Base-by-base conservation (phyloP, 1,140 invertebrate genomes). In the Drosophila asahinai region DNA sequence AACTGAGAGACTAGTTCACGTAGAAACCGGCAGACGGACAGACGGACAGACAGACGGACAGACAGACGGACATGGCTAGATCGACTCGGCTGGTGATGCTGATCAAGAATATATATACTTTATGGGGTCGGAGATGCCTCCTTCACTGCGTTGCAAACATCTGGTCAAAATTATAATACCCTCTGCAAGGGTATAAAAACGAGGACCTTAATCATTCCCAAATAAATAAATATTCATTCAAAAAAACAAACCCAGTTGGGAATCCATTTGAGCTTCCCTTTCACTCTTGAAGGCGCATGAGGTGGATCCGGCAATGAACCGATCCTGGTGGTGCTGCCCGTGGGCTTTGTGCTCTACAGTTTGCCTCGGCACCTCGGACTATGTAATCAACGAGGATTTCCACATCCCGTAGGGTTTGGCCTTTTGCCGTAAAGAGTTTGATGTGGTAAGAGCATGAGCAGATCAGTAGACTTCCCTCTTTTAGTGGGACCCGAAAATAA, bases 401-500 rank as follows among this genome's bases (percentile, higher is more conserved):
- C 99, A 99, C 92, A 94, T 99, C 58, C 96, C 97, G 4, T 98
- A 99, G 94, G 97, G 97, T 0, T 91, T 96, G 75, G 94, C 95
- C 42, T 99, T 97, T 93, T 99, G 98, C 75, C 91, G 95, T 49
- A 95, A 96, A 19, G 96, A 97, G 89, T 98, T 97, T 91, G 94
- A 94, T 51, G 93, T 95, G 92, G 97, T 97, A 94, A 92, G 93
- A 91, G 12, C 2, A 58, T 38, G 12, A 49, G 22, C 19, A 12
- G 30, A 68, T 9, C 12, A 59, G 17, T 11, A 15, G 15, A 62
- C n/a, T 25, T 25, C 33, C 8, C 19, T 22, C 84, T 94, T 95
- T 89, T 93, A 98, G 96, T 99, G 98, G 98, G 96, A 99, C 94
- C 95, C 96, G 1, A 99, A 99, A 94, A 99, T 99, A 60, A 99